phyloP scores from a whole-genome alignment of 2,113 vertebrate species.

The Benitochromis conjunctus region DNA sequence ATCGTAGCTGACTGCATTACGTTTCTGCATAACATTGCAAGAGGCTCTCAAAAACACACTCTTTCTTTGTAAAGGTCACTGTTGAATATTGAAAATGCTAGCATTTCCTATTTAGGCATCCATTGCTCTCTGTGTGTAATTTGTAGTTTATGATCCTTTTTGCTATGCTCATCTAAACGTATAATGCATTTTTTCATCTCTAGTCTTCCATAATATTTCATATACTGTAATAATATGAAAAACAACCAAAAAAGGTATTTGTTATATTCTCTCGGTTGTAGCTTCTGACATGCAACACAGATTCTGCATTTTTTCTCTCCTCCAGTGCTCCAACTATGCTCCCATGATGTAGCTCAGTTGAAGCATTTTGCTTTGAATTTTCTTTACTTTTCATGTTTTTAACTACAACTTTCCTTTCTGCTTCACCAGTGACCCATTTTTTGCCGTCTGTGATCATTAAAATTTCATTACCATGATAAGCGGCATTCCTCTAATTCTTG shows the following conservation, averaged over 20 bases:
- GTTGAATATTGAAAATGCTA: slow-evolving; percentile 45
- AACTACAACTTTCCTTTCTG: neutral
- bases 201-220: neutral
- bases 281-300: neutral
- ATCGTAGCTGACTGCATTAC: slow-evolving; percentile 32
- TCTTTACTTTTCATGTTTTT: neutral
- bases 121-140: slow-evolving; percentile 20
- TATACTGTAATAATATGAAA: neutral
- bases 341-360: neutral
- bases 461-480: slow-evolving; percentile 22
- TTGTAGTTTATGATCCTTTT: neutral
- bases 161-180: neutral
- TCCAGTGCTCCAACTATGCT: neutral
- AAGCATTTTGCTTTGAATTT: slow-evolving; percentile 4
- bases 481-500: slow-evolving; percentile 8
- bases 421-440: slow-evolving; percentile 26
- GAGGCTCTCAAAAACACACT: slow-evolving; percentile 7
- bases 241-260: neutral
- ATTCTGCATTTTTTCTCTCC: neutral
- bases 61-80: slow-evolving; percentile 51
- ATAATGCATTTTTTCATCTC: neutral
- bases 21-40: slow-evolving; percentile 16
- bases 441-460: slow-evolving; percentile 8
- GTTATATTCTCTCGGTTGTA: neutral
- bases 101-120: slow-evolving; percentile 37